Percentiles rank a stretch among this genome's conserved stretches.
These are phyloP conservation scores for Phylloscopus trochilus DNA, from an alignment of 2,113 vertebrate genomes.

Conservation along the genomic window DNA sequence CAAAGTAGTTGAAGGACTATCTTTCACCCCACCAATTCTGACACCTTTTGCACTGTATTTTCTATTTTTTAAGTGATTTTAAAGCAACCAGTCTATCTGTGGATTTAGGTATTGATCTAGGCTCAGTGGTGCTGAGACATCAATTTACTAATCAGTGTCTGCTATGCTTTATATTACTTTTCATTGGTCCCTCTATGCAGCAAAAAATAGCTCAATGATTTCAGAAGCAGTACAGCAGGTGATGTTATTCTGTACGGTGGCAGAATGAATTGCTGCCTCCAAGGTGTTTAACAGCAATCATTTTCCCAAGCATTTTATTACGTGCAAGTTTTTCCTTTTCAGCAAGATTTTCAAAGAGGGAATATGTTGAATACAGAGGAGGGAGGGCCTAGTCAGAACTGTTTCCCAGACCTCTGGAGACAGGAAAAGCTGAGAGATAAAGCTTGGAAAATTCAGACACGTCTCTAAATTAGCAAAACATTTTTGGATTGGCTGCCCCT, in stretches of 20 bases:
- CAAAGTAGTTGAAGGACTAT: not conserved
- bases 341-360: conserved; percentile 1
- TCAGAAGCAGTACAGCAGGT: not conserved
- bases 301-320: conserved; percentile 18
- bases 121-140: conserved; percentile 18
- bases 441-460: not conserved
- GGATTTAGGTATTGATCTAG: conserved; percentile 20
- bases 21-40: not conserved
- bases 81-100: not conserved
- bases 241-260: not conserved
- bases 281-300: conserved; percentile 10
- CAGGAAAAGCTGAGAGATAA: not conserved
- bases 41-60: not conserved
- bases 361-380: not conserved
- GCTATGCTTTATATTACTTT: conserved; percentile 23
- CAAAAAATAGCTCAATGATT: conserved; percentile 34
- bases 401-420: not conserved
- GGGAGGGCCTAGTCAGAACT: not conserved
- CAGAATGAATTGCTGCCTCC: conserved; percentile 5
- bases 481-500: not conserved
- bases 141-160: conserved; percentile 40
- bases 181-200: not conserved
- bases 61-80: not conserved
- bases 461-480: not conserved
- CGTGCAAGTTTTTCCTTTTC: not conserved